Conservation (phyloP, 64 coral and sea anemone species). For the Pocillopora damicornis region DNA sequence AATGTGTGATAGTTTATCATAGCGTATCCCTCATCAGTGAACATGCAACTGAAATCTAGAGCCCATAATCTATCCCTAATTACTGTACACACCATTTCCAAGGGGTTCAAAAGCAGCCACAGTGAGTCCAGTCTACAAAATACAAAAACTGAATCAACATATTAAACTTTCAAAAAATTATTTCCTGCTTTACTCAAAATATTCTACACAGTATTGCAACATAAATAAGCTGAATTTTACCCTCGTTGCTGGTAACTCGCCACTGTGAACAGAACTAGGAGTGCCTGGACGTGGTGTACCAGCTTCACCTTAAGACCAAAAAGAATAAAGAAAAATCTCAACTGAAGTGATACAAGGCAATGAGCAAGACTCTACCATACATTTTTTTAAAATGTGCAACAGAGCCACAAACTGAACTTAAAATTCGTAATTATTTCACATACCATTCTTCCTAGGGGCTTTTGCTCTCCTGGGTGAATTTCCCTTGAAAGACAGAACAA, state of each 20-base stretch:
- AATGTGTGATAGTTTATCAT: too few species aligned
- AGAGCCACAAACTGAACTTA: neutral
- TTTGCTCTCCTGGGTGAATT: conserved; percentile 67
- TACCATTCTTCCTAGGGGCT: conserved; percentile 60
- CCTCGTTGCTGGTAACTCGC: conserved; percentile 56
- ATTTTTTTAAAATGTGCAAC: neutral
- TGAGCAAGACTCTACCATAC: too few species aligned
- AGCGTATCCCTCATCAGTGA: too few species aligned
- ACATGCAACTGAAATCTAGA: neutral
- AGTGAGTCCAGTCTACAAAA: conserved; percentile 43
- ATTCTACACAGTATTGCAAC: too few species aligned
- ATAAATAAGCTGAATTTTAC: conserved; percentile 20
- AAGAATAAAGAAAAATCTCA: neutral
- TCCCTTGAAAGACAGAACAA: conserved; percentile 11
- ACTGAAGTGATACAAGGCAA: too few species aligned
- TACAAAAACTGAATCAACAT: neutral
- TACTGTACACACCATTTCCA: conserved; percentile 34
- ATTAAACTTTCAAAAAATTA: neutral
- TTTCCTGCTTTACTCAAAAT: neutral
- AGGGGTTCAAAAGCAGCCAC: conserved; percentile 56
- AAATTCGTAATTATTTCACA: neutral
- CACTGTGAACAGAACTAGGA: conserved; percentile 64
- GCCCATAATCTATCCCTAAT: neutral
- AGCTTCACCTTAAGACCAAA: conserved; percentile 27
- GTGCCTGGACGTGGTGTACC: conserved; percentile 58